phyloP scores from a whole-genome alignment of 1,140 invertebrate species.

The Zaprionus taronus region DNA sequence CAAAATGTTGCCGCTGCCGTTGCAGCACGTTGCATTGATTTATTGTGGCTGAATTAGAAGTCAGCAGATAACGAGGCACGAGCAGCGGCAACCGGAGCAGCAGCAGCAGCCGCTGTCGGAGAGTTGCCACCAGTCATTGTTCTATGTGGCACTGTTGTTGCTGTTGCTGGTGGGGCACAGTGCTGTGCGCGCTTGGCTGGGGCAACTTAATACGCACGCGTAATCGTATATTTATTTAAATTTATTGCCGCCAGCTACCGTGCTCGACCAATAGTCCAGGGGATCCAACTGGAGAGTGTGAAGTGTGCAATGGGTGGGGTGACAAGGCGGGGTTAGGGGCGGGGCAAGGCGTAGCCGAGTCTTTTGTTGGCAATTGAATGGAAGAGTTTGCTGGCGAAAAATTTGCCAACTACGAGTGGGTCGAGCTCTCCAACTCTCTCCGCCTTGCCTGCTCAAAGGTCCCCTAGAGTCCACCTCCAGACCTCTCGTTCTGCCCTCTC shows the following conservation, averaged over 20 bases:
- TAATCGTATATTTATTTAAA: conserved; percentile 84
- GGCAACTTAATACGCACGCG: conserved; percentile 82
- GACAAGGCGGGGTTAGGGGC: not conserved
- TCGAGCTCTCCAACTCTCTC: not conserved
- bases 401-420: conserved; percentile 41
- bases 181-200: conserved; percentile 33
- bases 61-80: conserved; percentile 78
- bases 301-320: not conserved
- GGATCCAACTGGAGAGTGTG: conserved; percentile 4
- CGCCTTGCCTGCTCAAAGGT: not conserved
- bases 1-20: conserved; percentile 72
- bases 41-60: conserved; percentile 81
- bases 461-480: not conserved
- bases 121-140: conserved; percentile 57
- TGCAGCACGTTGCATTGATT: conserved; percentile 82
- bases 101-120: not conserved
- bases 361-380: conserved; percentile 20
- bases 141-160: conserved; percentile 46
- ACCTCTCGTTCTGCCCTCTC: not conserved
- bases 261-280: conserved; percentile 20
- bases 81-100: conserved; percentile 22
- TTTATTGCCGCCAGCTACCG: conserved; percentile 77
- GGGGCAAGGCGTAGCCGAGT: not conserved
- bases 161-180: not conserved
- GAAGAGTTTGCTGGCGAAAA: conserved; percentile 38